These are phyloP conservation scores for Temnothorax curvispinosus DNA, from an alignment of 1,140 invertebrate genomes.

Conservation along the genomic window DNA sequence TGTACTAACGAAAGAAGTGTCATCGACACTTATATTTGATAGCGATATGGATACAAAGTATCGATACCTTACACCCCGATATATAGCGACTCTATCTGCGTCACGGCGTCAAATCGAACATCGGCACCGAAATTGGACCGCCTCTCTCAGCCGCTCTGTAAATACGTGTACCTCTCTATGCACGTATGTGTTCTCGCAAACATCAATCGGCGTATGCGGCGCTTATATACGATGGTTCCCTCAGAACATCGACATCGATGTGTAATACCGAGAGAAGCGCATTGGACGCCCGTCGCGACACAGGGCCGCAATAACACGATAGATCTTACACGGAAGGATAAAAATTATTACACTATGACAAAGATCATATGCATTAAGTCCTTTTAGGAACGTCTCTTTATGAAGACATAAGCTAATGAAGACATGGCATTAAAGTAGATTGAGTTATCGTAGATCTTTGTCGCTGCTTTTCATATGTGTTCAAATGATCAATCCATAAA, in stretches of 20 bases:
- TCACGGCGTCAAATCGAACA: conserved; percentile 34
- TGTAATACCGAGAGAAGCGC: conserved; percentile 68
- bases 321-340: not conserved
- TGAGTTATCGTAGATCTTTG: not conserved
- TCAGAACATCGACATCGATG: conserved; percentile 61
- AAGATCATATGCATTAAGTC: not conserved
- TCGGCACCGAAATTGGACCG: conserved; percentile 45
- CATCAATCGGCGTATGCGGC: conserved; percentile 60
- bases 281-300: conserved; percentile 41
- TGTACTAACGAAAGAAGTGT: not conserved
- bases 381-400: not conserved
- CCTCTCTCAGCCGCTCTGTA: conserved; percentile 46
- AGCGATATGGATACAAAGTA: not conserved
- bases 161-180: conserved; percentile 66
- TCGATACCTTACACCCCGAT: not conserved
- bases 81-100: conserved; percentile 3
- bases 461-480: not conserved
- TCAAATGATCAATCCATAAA: not conserved
- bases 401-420: not conserved
- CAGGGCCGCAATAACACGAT: conserved; percentile 35
- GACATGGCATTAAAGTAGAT: not conserved
- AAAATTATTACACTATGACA: not conserved
- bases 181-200: conserved; percentile 45
- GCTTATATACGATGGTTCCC: conserved; percentile 57
- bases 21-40: not conserved